A percentile compares a stretch with the other conserved stretches of the same genome.
phyloP scores from a whole-genome alignment of 1,140 invertebrate genomes.

The Portunus trituberculatus region DNA sequence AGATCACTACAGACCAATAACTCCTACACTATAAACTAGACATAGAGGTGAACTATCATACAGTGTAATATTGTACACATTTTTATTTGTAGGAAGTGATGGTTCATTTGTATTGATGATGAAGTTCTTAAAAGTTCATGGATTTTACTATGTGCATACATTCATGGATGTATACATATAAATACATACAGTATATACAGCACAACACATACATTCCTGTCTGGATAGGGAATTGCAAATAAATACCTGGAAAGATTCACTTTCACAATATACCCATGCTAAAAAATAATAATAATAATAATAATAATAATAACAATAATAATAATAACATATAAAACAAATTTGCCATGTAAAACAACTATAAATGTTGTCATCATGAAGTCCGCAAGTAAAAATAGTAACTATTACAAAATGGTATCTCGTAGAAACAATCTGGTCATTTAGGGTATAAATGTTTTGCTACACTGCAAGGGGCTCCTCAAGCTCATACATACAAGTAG shows the following conservation, averaged over 20 bases:
- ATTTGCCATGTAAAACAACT: background rate
- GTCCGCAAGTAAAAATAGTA: background rate
- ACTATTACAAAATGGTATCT: slow-evolving; percentile 11
- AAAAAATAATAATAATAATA: background rate
- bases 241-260: slow-evolving; percentile 7
- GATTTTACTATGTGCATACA: slow-evolving; percentile 35
- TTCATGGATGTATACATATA: slow-evolving; percentile 47
- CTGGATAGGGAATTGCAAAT: background rate
- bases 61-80: slow-evolving; percentile 24
- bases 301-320: background rate
- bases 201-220: slow-evolving; percentile 17
- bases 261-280: background rate
- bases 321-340: background rate
- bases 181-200: slow-evolving; percentile 48
- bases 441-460: background rate
- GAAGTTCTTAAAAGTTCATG: slow-evolving; percentile 21
- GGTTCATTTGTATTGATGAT: slow-evolving; percentile 9
- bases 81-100: slow-evolving; percentile 34
- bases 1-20: background rate
- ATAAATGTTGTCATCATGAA: background rate
- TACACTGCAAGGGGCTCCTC: background rate
- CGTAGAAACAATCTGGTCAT: slow-evolving; percentile 16
- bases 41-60: background rate
- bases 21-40: background rate
- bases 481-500: background rate